Percentiles rank a stretch among this genome's conserved stretches.
phyloP scores from a whole-genome alignment of 2,888 invertebrate species.

The Caenorhabditis macrosperma region DNA sequence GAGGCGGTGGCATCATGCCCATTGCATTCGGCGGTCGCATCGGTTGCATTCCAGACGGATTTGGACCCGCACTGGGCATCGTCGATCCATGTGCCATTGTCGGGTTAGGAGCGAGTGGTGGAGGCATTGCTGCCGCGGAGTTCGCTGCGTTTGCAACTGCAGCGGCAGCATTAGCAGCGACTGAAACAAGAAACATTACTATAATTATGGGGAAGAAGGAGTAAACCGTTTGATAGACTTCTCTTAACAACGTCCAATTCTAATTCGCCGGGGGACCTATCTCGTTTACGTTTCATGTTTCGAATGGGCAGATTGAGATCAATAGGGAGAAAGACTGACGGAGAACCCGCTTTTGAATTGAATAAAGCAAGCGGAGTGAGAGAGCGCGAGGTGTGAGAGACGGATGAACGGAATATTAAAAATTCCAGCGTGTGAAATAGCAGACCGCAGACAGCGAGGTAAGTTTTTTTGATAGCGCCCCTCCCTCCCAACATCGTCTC shows the following conservation, averaged over 20 bases:
- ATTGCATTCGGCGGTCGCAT: not conserved
- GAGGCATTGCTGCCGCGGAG: not conserved
- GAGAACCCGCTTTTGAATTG: not conserved
- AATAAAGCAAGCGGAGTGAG: not conserved
- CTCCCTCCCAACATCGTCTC: not conserved
- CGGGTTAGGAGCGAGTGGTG: not conserved
- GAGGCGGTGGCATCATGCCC: not conserved
- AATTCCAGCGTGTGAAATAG: slow-evolving; percentile 10
- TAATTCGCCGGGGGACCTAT: not conserved
- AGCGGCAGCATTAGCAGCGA: slow-evolving; percentile 26
- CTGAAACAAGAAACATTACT: slow-evolving; percentile 4
- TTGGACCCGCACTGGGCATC: no score
- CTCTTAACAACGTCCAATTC: not conserved
- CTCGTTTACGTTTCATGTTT: slow-evolving; percentile 6
- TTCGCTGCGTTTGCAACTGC: not conserved
- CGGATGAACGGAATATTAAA: slow-evolving; percentile 12
- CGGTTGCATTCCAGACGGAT: not conserved
- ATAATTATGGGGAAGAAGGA: not conserved
- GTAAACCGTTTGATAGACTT: not conserved
- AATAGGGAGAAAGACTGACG: not conserved
- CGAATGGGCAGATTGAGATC: not conserved
- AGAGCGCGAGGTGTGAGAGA: not conserved
- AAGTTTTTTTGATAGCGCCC: slow-evolving; percentile 6
- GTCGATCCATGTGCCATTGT: no score
- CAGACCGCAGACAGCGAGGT: slow-evolving; percentile 4